A percentile compares a stretch with the other conserved stretches of the same genome.
These are phyloP conservation scores for Spisula subtruncata DNA, from an alignment of 2,888 invertebrate species.

Conservation along the genomic window DNA sequence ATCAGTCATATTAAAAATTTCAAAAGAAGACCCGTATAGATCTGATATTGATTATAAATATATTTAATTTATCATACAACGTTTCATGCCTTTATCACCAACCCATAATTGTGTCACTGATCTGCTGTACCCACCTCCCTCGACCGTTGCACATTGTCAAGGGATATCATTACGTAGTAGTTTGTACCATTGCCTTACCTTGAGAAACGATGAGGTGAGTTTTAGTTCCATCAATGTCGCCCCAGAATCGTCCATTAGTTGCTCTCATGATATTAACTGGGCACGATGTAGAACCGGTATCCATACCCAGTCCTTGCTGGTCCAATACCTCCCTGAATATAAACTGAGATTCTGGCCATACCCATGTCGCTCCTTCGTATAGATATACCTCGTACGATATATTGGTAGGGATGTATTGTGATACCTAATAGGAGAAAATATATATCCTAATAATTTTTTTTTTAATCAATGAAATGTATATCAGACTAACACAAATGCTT, in stretches of 20 bases:
- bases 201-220: conserved; percentile 75
- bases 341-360: conserved; percentile 75
- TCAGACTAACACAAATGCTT: too few relatives aligned
- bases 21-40: too few relatives aligned
- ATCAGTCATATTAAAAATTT: too few relatives aligned
- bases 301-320: conserved; percentile 69
- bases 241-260: conserved; percentile 74
- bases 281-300: conserved; percentile 56
- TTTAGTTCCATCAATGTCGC: conserved; percentile 72
- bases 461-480: too few relatives aligned
- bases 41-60: too few relatives aligned
- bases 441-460: not conserved
- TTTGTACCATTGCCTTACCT: conserved; percentile 63
- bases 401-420: conserved; percentile 74
- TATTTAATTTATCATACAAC: too few relatives aligned
- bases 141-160: too few relatives aligned
- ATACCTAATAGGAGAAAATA: conserved; percentile 61
- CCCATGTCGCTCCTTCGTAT: conserved; percentile 77
- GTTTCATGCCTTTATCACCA: too few relatives aligned
- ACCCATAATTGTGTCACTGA: too few relatives aligned
- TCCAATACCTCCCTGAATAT: conserved; percentile 75
- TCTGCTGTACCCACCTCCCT: too few relatives aligned
- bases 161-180: too few relatives aligned
- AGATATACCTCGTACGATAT: conserved; percentile 76
- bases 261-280: conserved; percentile 39